A percentile compares a stretch with the other conserved stretches of the same genome.
phyloP scores from a whole-genome alignment of 2,888 invertebrate species.

The Trypoxylon attenuatum region DNA sequence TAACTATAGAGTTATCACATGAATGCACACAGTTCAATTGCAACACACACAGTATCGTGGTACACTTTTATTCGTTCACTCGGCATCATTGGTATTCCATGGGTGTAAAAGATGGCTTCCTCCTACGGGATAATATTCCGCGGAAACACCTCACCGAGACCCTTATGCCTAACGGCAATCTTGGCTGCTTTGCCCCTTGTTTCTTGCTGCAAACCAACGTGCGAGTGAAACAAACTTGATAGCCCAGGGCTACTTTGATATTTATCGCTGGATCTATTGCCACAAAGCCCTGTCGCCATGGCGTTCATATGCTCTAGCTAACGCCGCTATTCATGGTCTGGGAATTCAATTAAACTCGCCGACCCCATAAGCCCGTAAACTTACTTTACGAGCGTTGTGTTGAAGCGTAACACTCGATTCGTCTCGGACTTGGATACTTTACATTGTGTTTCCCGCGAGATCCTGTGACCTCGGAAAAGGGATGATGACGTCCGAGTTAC shows the following conservation, averaged over 20 bases:
- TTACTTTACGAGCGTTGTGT: neutral
- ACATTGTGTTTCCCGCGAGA: too few relatives aligned
- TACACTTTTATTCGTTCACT: slow-evolving; percentile 60
- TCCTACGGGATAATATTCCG: slow-evolving; percentile 65
- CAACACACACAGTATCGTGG: slow-evolving; percentile 46
- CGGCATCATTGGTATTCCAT: slow-evolving; percentile 63
- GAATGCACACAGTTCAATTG: too few relatives aligned
- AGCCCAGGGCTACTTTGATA: slow-evolving; percentile 56
- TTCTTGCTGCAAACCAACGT: slow-evolving; percentile 30
- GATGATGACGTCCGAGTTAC: too few relatives aligned
- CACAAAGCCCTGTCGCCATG: slow-evolving; percentile 12
- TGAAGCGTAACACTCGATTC: too few relatives aligned
- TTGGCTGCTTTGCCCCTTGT: slow-evolving; percentile 13
- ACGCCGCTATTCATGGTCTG: neutral
- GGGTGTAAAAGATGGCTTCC: slow-evolving; percentile 68
- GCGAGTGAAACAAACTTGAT: slow-evolving; percentile 18
- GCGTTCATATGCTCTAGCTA: neutral
- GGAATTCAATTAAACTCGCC: neutral
- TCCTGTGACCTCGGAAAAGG: too few relatives aligned
- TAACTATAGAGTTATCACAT: too few relatives aligned
- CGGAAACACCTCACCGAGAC: slow-evolving; percentile 43
- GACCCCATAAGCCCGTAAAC: neutral
- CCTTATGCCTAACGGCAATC: slow-evolving; percentile 17
- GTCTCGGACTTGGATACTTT: too few relatives aligned
- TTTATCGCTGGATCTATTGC: slow-evolving; percentile 51